phyloP scores from a whole-genome alignment of 2,888 invertebrate genomes.

The Folsomia candida region DNA sequence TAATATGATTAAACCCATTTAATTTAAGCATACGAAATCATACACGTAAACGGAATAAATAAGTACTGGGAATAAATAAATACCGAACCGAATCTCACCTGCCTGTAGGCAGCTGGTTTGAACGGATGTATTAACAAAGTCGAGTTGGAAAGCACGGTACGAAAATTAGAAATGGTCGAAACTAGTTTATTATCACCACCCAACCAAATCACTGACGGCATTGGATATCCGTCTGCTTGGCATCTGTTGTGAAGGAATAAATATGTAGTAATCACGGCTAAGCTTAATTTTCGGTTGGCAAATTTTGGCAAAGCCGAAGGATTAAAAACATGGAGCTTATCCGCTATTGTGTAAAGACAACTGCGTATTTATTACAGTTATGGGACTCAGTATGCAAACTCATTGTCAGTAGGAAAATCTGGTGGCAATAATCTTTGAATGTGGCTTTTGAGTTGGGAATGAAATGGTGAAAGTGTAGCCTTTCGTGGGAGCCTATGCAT shows the following conservation, averaged over 20 bases:
- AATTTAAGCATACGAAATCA: not conserved
- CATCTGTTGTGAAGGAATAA: constrained; percentile 33
- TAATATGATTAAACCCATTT: constrained; percentile 4
- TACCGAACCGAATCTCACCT: constrained; percentile 33
- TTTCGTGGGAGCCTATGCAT: no score
- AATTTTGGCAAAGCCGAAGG: no score
- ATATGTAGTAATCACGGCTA: no score
- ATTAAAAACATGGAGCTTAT: no score
- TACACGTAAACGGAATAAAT: not conserved
- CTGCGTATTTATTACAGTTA: no score
- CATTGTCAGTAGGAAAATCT: no score
- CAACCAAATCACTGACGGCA: constrained; percentile 44
- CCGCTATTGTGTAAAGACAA: no score
- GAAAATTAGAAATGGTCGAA: constrained; percentile 44
- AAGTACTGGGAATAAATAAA: not conserved
- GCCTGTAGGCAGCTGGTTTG: constrained; percentile 45
- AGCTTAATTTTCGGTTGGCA: no score
- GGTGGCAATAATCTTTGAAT: no score
- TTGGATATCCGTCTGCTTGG: constrained; percentile 42
- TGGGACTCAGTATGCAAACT: no score
- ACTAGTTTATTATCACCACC: constrained; percentile 47
- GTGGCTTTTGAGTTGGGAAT: not conserved
- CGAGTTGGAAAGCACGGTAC: constrained; percentile 44
- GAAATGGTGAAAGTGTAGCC: not conserved
- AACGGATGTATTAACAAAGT: constrained; percentile 44